These are phyloP conservation scores for Semnornis frantzii DNA, from an alignment of 2,113 vertebrate genomes.

Conservation along the genomic window DNA sequence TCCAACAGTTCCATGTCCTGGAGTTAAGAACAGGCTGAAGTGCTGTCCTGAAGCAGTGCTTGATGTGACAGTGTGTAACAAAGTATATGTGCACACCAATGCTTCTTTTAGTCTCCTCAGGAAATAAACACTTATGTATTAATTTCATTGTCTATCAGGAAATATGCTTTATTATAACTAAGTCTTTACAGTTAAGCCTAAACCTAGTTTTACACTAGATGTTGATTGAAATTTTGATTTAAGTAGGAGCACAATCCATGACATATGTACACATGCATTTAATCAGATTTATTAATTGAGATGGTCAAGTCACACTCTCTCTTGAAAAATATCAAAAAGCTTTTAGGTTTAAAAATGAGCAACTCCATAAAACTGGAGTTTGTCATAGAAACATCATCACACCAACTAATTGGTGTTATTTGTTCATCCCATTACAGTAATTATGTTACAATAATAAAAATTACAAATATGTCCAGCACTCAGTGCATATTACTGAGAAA, in stretches of 20 bases:
- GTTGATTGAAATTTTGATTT: background rate
- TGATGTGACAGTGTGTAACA: background rate
- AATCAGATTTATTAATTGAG: background rate
- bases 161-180: background rate
- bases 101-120: background rate
- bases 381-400: constrained; percentile 8
- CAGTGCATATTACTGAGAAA: background rate
- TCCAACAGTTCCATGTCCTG: background rate
- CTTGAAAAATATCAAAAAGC: background rate
- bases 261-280: background rate
- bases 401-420: background rate
- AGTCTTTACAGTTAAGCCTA: background rate
- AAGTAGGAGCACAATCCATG: background rate
- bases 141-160: background rate
- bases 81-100: background rate
- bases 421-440: background rate
- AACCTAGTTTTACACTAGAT: background rate
- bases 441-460: too few species aligned
- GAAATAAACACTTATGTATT: too few species aligned
- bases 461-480: background rate
- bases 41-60: background rate
- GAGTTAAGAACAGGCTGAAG: background rate
- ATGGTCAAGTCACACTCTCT: background rate
- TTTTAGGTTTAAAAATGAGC: background rate
- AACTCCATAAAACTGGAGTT: background rate